Evolutionary conservation across 1,140 invertebrate genomes (phyloP).

Genomic region (Meloidogyne floridensis): DNA sequence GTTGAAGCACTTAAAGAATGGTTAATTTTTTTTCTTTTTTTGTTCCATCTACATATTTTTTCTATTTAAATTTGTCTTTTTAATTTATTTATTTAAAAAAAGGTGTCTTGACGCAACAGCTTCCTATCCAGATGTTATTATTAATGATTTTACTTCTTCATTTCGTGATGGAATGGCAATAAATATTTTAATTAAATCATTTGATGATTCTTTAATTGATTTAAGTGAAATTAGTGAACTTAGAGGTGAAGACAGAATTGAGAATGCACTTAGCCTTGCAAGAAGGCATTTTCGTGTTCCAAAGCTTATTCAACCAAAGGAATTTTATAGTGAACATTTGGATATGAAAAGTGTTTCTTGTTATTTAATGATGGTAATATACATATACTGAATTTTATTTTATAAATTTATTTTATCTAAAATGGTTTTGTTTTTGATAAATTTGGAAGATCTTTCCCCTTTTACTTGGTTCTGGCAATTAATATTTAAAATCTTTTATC

Average conservation of each 20-base stretch:
- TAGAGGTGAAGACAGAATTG: conserved; percentile 58
- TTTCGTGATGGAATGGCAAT: conserved; percentile 62
- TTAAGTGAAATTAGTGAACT: conserved; percentile 51
- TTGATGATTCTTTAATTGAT: conserved; percentile 55
- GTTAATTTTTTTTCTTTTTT: not conserved
- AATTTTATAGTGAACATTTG: conserved; percentile 60
- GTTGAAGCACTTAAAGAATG: conserved; percentile 60
- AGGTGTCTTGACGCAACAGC: conserved; percentile 59
- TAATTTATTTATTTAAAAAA: not conserved
- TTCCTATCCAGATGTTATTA: conserved; percentile 50
- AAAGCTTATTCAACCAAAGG: conserved; percentile 53
- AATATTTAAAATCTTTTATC: not conserved
- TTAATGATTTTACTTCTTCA: conserved; percentile 62
- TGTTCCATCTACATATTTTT: too few relatives aligned
- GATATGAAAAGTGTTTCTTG: conserved; percentile 56
- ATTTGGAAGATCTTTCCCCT: too few relatives aligned
- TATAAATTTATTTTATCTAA: not conserved
- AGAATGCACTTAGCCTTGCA: conserved; percentile 56
- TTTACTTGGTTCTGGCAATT: not conserved
- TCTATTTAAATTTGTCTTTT: too few relatives aligned
- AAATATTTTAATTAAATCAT: conserved; percentile 58
- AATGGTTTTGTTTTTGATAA: too few relatives aligned
- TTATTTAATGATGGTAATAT: conserved; percentile 54
- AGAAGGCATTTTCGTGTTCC: conserved; percentile 55
- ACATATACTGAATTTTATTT: not conserved